Evolutionary conservation across 2,888 invertebrate species (phyloP).

Genomic region (Epirrhoe tristata): DNA sequence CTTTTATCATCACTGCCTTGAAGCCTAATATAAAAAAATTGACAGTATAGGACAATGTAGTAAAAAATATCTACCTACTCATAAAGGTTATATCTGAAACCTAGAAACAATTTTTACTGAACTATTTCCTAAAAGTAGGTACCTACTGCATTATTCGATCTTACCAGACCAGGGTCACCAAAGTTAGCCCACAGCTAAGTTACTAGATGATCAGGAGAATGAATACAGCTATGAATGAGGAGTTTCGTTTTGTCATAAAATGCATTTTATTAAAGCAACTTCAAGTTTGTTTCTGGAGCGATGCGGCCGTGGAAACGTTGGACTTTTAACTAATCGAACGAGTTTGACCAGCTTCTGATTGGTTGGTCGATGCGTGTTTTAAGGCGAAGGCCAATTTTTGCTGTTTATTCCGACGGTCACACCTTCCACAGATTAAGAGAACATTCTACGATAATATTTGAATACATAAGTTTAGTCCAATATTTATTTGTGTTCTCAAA

Average conservation of each 20-base stretch:
- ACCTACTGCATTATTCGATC: no score
- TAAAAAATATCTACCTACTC: no score
- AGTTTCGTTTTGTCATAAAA: background rate
- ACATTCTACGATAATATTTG: conserved; percentile 27
- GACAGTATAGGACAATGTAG: no score
- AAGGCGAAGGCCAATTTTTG: conserved; percentile 43
- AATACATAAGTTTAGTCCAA: background rate
- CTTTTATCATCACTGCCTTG: no score
- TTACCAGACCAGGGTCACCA: no score
- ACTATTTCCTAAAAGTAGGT: no score
- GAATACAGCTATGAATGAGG: background rate
- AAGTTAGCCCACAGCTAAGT: background rate
- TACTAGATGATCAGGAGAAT: background rate
- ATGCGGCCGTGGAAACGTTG: conserved; percentile 43
- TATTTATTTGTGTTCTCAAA: background rate
- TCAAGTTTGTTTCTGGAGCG: conserved; percentile 34
- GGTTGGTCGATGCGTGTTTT: conserved; percentile 35
- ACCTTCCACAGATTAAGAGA: conserved; percentile 18
- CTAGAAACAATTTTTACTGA: no score
- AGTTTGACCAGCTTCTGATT: conserved; percentile 48
- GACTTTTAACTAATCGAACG: conserved; percentile 54
- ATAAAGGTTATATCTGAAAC: no score
- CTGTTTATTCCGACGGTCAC: conserved; percentile 29
- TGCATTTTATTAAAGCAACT: conserved; percentile 35
- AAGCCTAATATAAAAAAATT: no score